Conservation (phyloP, 2,888 invertebrate species). For the Hymenopus coronatus region DNA sequence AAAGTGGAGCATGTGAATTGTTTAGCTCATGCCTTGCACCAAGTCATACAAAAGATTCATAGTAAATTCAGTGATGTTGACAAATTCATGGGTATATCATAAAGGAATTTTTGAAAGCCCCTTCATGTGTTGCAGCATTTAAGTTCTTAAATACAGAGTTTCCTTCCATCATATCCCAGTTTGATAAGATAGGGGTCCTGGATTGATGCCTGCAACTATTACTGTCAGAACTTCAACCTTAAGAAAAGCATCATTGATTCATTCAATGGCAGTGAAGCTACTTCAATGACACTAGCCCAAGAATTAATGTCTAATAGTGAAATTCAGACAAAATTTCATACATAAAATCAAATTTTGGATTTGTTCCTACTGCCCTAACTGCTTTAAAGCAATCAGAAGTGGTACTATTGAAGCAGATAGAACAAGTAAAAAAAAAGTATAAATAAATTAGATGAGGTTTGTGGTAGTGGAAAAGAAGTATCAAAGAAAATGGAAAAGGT, state of each 20-base stretch:
- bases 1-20: no score
- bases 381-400: neutral
- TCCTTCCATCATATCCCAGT: neutral
- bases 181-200: neutral
- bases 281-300: neutral
- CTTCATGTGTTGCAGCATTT: no score
- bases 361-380: neutral
- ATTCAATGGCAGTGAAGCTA: neutral
- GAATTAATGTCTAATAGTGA: neutral
- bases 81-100: neutral
- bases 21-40: neutral
- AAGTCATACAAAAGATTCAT: neutral
- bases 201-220: constrained; percentile 4
- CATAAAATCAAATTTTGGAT: neutral
- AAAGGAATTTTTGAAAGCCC: neutral
- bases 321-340: neutral
- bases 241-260: neutral
- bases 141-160: neutral
- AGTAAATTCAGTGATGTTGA: neutral
- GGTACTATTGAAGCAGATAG: neutral
- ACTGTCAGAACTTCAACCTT: neutral
- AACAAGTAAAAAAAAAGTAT: neutral
- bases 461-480: neutral
- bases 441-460: neutral
- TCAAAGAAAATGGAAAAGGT: no score